Percentiles rank a stretch among this genome's conserved stretches.
phyloP scores from a whole-genome alignment of 2,888 invertebrate species.

The Pyrrhia umbra region DNA sequence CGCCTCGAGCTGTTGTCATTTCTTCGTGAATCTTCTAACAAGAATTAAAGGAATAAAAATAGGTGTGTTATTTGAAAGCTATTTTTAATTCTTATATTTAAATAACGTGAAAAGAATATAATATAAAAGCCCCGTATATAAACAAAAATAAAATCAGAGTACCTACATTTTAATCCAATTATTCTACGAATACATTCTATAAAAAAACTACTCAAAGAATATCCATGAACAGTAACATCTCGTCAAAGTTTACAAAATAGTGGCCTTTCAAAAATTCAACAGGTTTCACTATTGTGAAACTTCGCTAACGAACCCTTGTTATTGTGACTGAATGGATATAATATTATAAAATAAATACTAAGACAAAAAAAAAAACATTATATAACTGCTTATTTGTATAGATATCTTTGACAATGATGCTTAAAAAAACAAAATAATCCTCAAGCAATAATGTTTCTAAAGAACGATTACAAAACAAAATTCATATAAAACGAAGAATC shows the following conservation, averaged over 20 bases:
- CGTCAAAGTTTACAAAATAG: conserved; percentile 2
- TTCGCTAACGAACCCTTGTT: neutral
- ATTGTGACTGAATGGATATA: neutral
- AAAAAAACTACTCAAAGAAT: neutral
- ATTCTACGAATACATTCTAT: too few relatives aligned
- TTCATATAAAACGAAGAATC: conserved; percentile 60
- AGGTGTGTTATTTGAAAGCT: too few relatives aligned
- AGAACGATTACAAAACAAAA: conserved; percentile 35
- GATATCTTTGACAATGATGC: too few relatives aligned
- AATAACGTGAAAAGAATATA: too few relatives aligned
- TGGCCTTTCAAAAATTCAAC: conserved; percentile 11
- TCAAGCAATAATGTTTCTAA: conserved; percentile 9
- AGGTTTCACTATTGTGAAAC: conserved; percentile 15
- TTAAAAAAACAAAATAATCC: neutral
- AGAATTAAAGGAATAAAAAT: neutral
- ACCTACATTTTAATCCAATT: neutral
- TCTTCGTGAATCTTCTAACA: neutral
- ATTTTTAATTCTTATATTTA: too few relatives aligned
- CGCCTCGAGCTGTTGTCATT: conserved; percentile 16
- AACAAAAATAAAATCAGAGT: too few relatives aligned
- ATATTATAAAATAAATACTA: conserved; percentile 13
- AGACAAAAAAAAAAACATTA: conserved; percentile 8
- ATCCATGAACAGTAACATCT: conserved; percentile 1
- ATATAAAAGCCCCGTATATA: too few relatives aligned
- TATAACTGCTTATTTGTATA: too few relatives aligned